Evolutionary conservation across 2,113 vertebrate species (phyloP), one percentile per base, ranked within the genome.

Genomic region (Erythrocercus mccallii): DNA sequence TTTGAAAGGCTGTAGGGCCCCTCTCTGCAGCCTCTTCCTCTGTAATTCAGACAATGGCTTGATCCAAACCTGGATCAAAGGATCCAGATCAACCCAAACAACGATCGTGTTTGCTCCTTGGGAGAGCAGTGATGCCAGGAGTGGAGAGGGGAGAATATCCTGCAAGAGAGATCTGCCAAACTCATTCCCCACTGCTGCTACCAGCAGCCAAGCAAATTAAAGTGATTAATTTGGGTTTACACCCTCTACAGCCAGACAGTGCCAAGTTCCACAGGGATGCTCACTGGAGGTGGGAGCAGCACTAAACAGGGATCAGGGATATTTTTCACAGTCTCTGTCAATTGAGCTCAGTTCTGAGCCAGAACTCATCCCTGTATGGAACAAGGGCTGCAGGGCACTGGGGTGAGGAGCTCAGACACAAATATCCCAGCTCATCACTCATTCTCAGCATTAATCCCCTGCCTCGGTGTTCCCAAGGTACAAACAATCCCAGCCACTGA

Each of bases 41-140:
- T 40, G 54, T 11, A 15, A 14, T 15, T 65, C 33, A 25, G 38
- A 27, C 9, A 4, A n/a, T 0, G 16, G n/a, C 13, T 68, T 13
- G 44, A 62, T 35, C 53, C 64, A 58, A 68, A 72, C 24, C 33
- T 0, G 0, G 0, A 53, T 53, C 20, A 23, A 21, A 83, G 53
- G 21, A 25, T 6, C 48, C 0, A 0, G 18, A n/a, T 13, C 19
- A 24, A 25, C 33, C 20, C 38, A 2, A 22, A 17, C n/a, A 16
- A 44, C 28, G 2, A 2, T 15, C 42, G 1, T 6, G 2, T 56
- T 31, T 17, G 54, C 25, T 47, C 3, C 1, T 0, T 54, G 30
- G 69, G 42, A 79, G 16, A 57, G 24, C 33, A 79, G 17, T 1
- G 1, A 58, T 33, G 47, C 62, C 2, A 0, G 25, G 70, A 23